Evolutionary conservation across 2,888 invertebrate species (phyloP), one percentile per base, ranked within the genome.

Genomic region (Rapana venosa): DNA sequence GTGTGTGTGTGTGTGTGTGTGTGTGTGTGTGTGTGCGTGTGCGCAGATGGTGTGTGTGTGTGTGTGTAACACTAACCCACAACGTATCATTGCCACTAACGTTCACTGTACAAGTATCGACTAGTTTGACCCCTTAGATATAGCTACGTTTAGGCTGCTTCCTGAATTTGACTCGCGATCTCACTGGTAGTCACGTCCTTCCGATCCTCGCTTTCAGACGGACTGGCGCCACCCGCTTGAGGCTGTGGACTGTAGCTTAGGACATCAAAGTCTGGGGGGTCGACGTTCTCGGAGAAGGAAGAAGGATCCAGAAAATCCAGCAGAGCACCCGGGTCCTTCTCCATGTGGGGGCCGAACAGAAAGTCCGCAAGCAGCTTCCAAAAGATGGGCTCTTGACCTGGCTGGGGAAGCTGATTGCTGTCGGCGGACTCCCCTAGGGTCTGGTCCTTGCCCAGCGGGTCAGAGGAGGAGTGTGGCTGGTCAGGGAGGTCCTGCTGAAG

Each of bases 271-370:
- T 32, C 20, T 32, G 77, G 30, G 26, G 26, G 2, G 15, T 79
- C 30, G 20, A 32, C 15, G 32, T 30, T 4, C 17, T 30, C 13
- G 17, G 77, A 5, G 32, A 79, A 79, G 32, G 77, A 79, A 32
- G 77, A 13, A 32, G 77, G 77, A 79, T 79, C 77, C 77, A 79
- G 77, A 79, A 79, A 79, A 32, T 79, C 77, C 77, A 79, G 32
- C 77, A 79, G 20, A 15, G 15, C 20, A 15, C 77, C 77, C 77
- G 77, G 77, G 35, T 20, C 20, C 5, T 79, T 32, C 17, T 79
- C 77, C 35, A 32, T 1, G 17, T 79, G 32, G 77, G 30, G 32
- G 6, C 77, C 77, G 26, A 79, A 79, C 32, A 79, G 32, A 32
- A 79, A 79, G 77, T 79, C 30, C 32, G 77, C 77, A 1, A 79